Conservation (phyloP, 2,888 invertebrate species). For the Dilophus febrilis region DNA sequence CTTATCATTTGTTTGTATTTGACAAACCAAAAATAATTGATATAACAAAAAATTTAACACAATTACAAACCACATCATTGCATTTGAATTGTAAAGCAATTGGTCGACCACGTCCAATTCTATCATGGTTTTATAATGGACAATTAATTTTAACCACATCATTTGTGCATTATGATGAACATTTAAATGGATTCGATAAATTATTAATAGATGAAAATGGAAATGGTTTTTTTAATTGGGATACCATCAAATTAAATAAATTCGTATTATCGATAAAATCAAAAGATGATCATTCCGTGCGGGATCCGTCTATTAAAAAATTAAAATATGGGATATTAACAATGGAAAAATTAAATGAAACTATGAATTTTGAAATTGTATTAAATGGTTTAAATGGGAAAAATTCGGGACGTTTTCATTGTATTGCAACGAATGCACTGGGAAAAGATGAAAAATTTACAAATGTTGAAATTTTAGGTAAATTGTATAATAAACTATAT, state of each 20-base stretch:
- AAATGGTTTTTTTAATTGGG: constrained; percentile 6
- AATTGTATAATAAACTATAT: no score
- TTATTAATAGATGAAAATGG: constrained; percentile 10
- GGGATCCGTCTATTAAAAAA: no score
- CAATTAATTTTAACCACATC: constrained; percentile 13
- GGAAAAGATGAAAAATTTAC: neutral
- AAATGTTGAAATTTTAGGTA: neutral
- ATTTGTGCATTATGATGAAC: neutral
- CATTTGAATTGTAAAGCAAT: constrained; percentile 32
- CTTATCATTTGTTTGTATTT: constrained; percentile 36
- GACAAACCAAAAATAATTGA: constrained; percentile 28
- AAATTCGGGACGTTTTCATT: no score
- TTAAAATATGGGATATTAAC: constrained; percentile 3
- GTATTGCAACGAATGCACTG: neutral
- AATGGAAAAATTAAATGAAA: constrained; percentile 7
- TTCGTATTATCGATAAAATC: no score
- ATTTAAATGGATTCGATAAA: constrained; percentile 1
- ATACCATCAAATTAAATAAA: neutral
- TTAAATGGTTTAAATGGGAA: no score
- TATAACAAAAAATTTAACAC: constrained; percentile 3
- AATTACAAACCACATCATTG: no score
- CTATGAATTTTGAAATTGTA: constrained; percentile 8
- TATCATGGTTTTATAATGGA: constrained; percentile 41
- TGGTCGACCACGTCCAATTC: constrained; percentile 39
- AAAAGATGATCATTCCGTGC: no score